Percentiles rank a stretch among this genome's conserved stretches.
Conservation (phyloP, 2,113 vertebrate genomes). For the Galeopterus variegatus region DNA sequence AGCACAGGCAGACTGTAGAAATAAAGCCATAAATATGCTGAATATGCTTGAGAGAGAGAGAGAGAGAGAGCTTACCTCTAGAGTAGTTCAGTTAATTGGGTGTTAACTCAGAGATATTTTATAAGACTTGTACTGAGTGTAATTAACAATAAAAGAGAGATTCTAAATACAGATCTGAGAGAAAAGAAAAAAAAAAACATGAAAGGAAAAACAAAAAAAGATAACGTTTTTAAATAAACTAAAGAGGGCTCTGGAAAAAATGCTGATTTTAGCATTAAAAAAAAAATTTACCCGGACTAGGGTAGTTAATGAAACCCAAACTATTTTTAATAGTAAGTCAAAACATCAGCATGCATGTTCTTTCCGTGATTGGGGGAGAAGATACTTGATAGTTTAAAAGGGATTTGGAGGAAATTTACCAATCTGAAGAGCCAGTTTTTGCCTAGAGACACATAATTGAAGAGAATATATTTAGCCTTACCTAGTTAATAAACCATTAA, state of each 20-base stretch:
- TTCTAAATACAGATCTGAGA: conserved; percentile 2
- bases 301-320: conserved; percentile 30
- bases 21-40: not conserved
- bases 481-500: conserved; percentile 54
- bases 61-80: not conserved
- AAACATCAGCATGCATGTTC: not conserved
- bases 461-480: conserved; percentile 60
- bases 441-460: not conserved
- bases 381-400: not conserved
- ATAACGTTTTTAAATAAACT: conserved; percentile 3
- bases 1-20: not conserved
- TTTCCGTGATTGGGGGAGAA: not conserved
- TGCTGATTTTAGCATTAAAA: not conserved
- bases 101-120: conserved; percentile 13
- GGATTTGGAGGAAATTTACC: not conserved
- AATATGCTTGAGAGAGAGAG: not conserved
- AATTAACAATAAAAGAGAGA: conserved; percentile 14
- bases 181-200: not conserved
- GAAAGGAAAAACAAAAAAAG: not conserved
- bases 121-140: conserved; percentile 5
- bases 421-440: not conserved
- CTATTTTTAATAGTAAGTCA: not conserved
- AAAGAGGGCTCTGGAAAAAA: not conserved
- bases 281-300: not conserved
- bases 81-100: not conserved